Conservation (phyloP, 2,113 vertebrate genomes). For the Xiphorhynchus elegans region DNA sequence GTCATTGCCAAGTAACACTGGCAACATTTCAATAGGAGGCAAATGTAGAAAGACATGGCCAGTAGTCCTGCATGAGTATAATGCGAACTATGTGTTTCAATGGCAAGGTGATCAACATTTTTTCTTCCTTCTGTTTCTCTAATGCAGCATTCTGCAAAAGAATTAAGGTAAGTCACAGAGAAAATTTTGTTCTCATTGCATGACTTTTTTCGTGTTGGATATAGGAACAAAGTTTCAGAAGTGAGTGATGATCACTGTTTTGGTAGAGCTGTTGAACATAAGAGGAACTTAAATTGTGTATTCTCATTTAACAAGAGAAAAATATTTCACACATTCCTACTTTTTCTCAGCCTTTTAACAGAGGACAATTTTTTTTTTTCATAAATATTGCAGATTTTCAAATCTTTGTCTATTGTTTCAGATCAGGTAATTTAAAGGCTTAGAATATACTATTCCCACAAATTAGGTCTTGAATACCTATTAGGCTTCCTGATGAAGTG, state of each 20-base stretch:
- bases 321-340: background rate
- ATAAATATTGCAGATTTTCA: background rate
- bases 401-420: background rate
- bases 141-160: constrained; percentile 60
- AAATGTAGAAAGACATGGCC: background rate
- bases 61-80: background rate
- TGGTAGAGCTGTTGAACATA: background rate
- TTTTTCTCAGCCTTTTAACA: background rate
- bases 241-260: constrained; percentile 16
- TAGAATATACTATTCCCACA: background rate
- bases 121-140: constrained; percentile 65
- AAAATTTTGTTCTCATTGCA: constrained; percentile 43
- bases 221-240: constrained; percentile 5
- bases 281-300: background rate
- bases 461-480: background rate
- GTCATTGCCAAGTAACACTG: background rate
- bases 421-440: background rate
- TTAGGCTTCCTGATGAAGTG: background rate
- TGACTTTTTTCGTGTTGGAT: constrained; percentile 15
- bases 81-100: background rate
- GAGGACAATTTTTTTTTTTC: accelerated
- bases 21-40: background rate
- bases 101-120: constrained; percentile 38
- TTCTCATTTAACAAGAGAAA: background rate
- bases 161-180: constrained; percentile 47